Evolutionary conservation across 1,140 invertebrate species (phyloP).

Genomic region (Aporrectodea caliginosa): DNA sequence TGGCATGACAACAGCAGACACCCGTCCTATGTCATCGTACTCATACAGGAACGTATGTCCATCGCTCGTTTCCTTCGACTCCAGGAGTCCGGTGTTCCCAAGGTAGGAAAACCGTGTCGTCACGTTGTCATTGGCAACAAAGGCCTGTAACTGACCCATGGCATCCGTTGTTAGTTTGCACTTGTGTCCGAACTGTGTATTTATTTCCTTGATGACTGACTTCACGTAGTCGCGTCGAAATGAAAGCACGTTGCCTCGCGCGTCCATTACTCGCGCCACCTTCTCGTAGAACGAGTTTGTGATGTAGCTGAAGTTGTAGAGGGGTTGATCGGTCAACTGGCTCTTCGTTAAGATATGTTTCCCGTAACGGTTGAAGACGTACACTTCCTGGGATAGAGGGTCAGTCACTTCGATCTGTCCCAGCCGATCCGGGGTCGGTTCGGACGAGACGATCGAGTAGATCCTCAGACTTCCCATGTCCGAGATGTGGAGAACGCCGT

Average conservation of each 20-base stretch:
- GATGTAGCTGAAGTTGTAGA: slow-evolving; percentile 90
- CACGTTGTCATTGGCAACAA: slow-evolving; percentile 84
- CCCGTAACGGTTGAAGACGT: slow-evolving; percentile 92
- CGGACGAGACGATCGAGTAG: slow-evolving; percentile 80
- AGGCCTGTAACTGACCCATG: slow-evolving; percentile 81
- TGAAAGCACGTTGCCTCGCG: slow-evolving; percentile 78
- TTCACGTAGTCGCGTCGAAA: slow-evolving; percentile 69
- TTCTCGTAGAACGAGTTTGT: slow-evolving; percentile 95
- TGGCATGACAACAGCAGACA: slow-evolving; percentile 77
- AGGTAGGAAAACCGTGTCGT: slow-evolving; percentile 91
- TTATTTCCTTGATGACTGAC: slow-evolving; percentile 78
- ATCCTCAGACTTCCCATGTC: slow-evolving; percentile 79
- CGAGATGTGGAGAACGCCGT: slow-evolving; percentile 83
- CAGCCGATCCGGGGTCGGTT: slow-evolving; percentile 81
- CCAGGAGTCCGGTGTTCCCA: slow-evolving; percentile 78
- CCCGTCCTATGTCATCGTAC: slow-evolving; percentile 79
- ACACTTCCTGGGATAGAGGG: slow-evolving; percentile 83
- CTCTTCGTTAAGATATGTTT: slow-evolving; percentile 89
- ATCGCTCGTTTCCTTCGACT: slow-evolving; percentile 62
- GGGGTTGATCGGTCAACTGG: slow-evolving; percentile 83
- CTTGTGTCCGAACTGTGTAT: slow-evolving; percentile 89
- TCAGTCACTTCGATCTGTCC: slow-evolving; percentile 88
- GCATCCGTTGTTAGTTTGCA: slow-evolving; percentile 76
- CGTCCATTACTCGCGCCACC: slow-evolving; percentile 83
- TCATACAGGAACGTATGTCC: slow-evolving; percentile 84